Evolutionary conservation across 2,797 vertebrate genomes (phyloP).

Genomic region (Stomatorhinus walkeri): DNA sequence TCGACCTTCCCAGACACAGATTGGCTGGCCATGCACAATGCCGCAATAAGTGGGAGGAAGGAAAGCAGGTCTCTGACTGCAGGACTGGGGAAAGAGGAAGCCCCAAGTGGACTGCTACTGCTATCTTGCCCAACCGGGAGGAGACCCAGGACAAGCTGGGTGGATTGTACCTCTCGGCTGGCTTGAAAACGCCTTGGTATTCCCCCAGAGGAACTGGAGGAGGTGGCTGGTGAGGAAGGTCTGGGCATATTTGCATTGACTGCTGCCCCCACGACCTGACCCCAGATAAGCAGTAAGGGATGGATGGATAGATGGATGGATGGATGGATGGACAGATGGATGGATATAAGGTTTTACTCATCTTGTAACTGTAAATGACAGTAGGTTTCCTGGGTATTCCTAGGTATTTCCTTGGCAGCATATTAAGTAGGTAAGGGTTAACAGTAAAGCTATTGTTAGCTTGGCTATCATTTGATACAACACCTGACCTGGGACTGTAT

Average conservation of each 20-base stretch:
- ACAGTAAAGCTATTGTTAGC: background rate
- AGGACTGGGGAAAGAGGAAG: background rate
- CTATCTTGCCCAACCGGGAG: background rate
- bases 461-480: background rate
- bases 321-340: background rate
- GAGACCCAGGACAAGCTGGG: background rate
- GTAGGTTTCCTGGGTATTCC: background rate
- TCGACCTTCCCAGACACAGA: background rate
- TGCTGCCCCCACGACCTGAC: background rate
- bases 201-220: background rate
- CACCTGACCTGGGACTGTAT: background rate
- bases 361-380: background rate
- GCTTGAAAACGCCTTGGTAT: background rate
- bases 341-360: background rate
- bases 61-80: background rate
- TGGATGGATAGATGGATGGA: background rate
- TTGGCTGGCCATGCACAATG: background rate
- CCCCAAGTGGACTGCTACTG: background rate
- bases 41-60: background rate
- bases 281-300: background rate
- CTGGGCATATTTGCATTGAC: background rate
- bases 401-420: background rate
- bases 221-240: background rate
- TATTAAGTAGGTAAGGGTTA: background rate
- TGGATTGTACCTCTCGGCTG: background rate